Evolutionary conservation across 2,797 vertebrate genomes (phyloP), one percentile per base, ranked within the genome.

Genomic region (Neosalanx taihuensis): DNA sequence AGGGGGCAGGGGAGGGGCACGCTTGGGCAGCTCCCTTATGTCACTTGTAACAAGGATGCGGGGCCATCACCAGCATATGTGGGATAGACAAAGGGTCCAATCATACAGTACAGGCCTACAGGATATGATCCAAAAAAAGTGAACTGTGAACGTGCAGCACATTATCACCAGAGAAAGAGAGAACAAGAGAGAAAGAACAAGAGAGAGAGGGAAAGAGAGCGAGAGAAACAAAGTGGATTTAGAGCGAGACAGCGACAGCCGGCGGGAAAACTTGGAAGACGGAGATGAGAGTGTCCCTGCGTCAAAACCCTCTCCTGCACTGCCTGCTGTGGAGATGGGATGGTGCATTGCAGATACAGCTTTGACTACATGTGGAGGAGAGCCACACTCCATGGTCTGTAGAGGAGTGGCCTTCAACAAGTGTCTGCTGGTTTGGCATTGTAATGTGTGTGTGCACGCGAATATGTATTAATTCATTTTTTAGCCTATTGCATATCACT

Each of bases 311-410:
- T 81, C 83, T 81, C 83, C 88, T 90, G 89, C 87, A 86, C 79
- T 82, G 86, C 77, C 80, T 85, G 67, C 76, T 82, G 78, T 70
- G 70, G 79, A 86, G 80, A 84, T 80, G 78, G 80, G 83, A 79
- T 90, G 89, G 80, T 91, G 89, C 88, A 91, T 84, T 92, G 86
- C 90, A 91, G 90, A 89, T 88, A 79, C 80, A 85, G 83, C 64
- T 72, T 79, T 77, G 72, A 78, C 80, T 64, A 82, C 79, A 78
- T 76, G 79, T 64, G 70, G 71, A 76, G 75, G 78, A 81, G 75
- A 80, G 69, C 74, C 77, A 83, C 78, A 83, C 56, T 63, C 69
- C 66, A 46, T 62, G 69, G 41, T 56, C 26, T 53, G 35, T 60
- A 53, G 41, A 65, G 67, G 69, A 76, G 81, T 72, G 68, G 77